Percentiles rank a stretch among this genome's conserved stretches.
phyloP scores from a whole-genome alignment of 2,888 invertebrate species.

The Thumatha senex region DNA sequence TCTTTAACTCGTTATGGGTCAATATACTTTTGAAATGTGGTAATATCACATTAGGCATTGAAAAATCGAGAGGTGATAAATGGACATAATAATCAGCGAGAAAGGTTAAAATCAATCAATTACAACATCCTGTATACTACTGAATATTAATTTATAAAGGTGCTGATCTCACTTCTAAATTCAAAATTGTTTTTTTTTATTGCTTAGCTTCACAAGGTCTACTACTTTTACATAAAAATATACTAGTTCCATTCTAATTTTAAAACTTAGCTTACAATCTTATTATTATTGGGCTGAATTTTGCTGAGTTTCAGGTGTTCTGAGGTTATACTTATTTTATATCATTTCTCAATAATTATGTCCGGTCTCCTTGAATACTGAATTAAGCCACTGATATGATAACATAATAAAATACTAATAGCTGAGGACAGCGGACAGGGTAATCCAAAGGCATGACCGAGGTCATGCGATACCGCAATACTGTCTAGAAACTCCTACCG shows the following conservation, averaged over 20 bases:
- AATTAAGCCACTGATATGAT: no score
- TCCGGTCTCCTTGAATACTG: no score
- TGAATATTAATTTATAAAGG: not conserved
- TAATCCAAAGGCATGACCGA: no score
- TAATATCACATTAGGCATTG: conserved; percentile 1
- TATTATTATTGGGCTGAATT: no score
- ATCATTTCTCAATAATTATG: no score
- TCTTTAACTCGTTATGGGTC: not conserved
- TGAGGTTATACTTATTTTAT: no score
- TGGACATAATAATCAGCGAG: not conserved
- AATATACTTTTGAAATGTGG: not conserved
- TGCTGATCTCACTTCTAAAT: not conserved
- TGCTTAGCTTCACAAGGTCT: not conserved
- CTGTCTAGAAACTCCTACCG: no score
- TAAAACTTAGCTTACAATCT: no score
- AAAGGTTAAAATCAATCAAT: conserved; percentile 1
- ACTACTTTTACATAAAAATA: not conserved
- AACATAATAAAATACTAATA: no score
- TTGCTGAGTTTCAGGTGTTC: no score
- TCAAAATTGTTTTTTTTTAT: not conserved
- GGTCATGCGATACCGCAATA: no score
- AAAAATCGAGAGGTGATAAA: not conserved
- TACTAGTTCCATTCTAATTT: not conserved
- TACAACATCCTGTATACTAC: conserved; percentile 1
- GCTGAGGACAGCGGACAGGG: no score